These are phyloP conservation scores for Atractosteus spatula DNA, from an alignment of 2,113 vertebrate genomes.

Conservation along the genomic window DNA sequence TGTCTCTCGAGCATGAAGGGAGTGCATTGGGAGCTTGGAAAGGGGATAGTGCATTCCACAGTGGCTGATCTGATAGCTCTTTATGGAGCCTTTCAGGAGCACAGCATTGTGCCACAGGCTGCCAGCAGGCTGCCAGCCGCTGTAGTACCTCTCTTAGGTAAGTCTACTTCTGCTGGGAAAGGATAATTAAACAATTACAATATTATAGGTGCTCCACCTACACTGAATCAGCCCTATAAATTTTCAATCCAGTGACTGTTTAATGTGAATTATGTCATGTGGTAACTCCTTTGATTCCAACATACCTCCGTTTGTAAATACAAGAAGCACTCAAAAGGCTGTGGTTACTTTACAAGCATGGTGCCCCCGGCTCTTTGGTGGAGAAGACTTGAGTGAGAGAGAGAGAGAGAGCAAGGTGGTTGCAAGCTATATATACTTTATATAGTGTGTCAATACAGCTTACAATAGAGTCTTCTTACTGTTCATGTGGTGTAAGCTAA, in stretches of 20 bases:
- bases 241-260: conserved; percentile 92
- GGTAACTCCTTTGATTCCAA: conserved; percentile 98
- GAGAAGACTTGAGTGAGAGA: conserved; percentile 63
- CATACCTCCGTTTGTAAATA: conserved; percentile 98
- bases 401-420: conserved; percentile 49
- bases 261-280: conserved; percentile 98
- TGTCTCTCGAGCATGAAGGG: too few relatives aligned
- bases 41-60: conserved; percentile 61
- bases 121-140: conserved; percentile 47
- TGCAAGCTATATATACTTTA: conserved; percentile 60
- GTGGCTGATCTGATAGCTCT: conserved; percentile 32
- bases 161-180: conserved; percentile 44
- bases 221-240: conserved; percentile 81
- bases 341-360: conserved; percentile 89
- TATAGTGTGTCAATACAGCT: conserved; percentile 56
- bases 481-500: conserved; percentile 29
- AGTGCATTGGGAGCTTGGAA: conserved; percentile 35
- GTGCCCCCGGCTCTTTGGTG: conserved; percentile 87
- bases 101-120: conserved; percentile 43
- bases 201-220: conserved; percentile 75
- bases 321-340: conserved; percentile 94
- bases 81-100: conserved; percentile 40
- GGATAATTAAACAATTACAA: conserved; percentile 70
- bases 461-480: conserved; percentile 44
- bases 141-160: conserved; percentile 51